Evolutionary conservation across 2,888 invertebrate species (phyloP).

Genomic region (Tholera decimalis): DNA sequence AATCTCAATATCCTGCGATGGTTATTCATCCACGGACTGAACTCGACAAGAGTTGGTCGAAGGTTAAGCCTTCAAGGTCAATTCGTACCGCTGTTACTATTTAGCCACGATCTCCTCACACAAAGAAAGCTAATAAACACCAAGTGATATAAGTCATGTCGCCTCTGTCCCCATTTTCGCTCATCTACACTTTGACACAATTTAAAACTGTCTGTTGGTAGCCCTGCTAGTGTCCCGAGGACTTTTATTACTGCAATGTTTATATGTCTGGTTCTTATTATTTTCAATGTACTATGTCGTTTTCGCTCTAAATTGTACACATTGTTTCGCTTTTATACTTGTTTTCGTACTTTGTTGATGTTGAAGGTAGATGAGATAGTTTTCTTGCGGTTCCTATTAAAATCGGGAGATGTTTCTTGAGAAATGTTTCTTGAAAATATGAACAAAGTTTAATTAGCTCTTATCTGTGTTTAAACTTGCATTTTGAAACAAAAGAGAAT

Average conservation of each 20-base stretch:
- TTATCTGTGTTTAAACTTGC: no score
- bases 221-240: conserved; percentile 31
- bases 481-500: no score
- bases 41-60: no score
- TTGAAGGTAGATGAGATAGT: conserved; percentile 20
- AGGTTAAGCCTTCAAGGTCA: no score
- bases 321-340: conserved; percentile 53
- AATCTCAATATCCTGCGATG: no score
- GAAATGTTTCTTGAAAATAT: not conserved
- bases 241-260: conserved; percentile 65
- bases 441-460: not conserved
- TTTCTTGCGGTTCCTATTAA: conserved; percentile 18
- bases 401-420: conserved; percentile 26
- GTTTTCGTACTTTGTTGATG: conserved; percentile 39
- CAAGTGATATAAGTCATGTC: conserved; percentile 19
- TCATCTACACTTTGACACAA: conserved; percentile 58
- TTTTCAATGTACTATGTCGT: conserved; percentile 62
- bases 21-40: no score
- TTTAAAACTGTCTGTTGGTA: conserved; percentile 55
- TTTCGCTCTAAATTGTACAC: conserved; percentile 52
- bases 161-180: conserved; percentile 31
- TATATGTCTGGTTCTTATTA: conserved; percentile 63
- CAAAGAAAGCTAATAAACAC: not conserved
- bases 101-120: no score
- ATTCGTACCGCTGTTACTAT: no score